Conservation (phyloP, 1,140 invertebrate genomes). For the Manduca sexta region DNA sequence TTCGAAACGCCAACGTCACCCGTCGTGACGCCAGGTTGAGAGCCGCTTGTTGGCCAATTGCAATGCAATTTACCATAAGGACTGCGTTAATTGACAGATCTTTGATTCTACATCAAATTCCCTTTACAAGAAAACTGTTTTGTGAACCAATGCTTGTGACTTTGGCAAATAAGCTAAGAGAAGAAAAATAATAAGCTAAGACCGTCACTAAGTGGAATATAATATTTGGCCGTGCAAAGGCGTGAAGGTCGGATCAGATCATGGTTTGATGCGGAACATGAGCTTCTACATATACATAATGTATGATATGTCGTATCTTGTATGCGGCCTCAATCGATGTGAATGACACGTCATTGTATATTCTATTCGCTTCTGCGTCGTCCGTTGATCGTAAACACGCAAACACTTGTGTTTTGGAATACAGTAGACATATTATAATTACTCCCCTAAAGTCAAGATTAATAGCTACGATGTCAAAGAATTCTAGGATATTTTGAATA, state of each 20-base stretch:
- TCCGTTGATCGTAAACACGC: slow-evolving; percentile 60
- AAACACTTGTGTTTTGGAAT: slow-evolving; percentile 60
- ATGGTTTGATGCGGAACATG: slow-evolving; percentile 42
- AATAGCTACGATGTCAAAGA: no score
- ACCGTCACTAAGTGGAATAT: no score
- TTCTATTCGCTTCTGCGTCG: slow-evolving; percentile 61
- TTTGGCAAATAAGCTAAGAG: no score
- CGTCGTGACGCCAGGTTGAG: slow-evolving; percentile 29
- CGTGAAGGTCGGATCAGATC: slow-evolving; percentile 30
- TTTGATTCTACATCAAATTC: no score
- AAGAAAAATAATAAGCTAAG: no score
- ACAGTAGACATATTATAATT: slow-evolving; percentile 42
- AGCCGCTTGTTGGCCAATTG: no score
- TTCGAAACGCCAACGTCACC: slow-evolving; percentile 41
- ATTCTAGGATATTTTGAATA: no score
- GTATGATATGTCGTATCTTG: slow-evolving; percentile 61
- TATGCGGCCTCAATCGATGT: slow-evolving; percentile 70
- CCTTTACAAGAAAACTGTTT: no score
- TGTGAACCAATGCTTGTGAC: no score
- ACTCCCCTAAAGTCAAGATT: background rate
- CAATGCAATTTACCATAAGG: no score
- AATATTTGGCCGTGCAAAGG: slow-evolving; percentile 8
- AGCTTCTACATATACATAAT: slow-evolving; percentile 51
- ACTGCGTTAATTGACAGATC: no score
- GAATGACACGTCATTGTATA: slow-evolving; percentile 71